These are phyloP conservation scores for Typhlichthys eigenmanni DNA, from an alignment of 2,797 vertebrate species.

Conservation along the genomic window DNA sequence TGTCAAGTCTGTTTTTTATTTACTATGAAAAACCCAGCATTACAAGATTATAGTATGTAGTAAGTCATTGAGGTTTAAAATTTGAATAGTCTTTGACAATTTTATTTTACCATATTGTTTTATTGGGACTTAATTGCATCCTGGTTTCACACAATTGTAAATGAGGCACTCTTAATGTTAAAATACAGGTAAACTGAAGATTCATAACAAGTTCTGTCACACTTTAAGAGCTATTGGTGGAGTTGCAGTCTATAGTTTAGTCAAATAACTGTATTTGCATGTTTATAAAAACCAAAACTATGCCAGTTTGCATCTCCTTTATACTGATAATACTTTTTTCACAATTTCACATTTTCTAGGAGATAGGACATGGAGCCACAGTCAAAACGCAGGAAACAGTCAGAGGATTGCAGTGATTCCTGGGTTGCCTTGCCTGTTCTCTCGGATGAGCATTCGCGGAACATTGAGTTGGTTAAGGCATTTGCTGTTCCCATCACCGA, in stretches of 20 bases:
- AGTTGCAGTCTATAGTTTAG: neutral
- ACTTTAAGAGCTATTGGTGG: neutral
- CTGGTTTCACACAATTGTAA: too few relatives aligned
- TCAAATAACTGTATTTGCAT: neutral
- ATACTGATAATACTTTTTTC: conserved; percentile 29
- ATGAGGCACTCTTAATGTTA: too few relatives aligned
- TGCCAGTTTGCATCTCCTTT: conserved; percentile 6
- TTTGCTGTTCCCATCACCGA: conserved; percentile 82
- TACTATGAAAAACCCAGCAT: too few relatives aligned
- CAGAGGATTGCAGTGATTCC: conserved; percentile 18
- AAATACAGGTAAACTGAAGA: neutral
- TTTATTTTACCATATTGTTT: neutral
- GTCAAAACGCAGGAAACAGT: conserved; percentile 70
- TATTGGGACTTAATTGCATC: too few relatives aligned
- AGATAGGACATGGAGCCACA: conserved; percentile 71
- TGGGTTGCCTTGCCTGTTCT: conserved; percentile 81
- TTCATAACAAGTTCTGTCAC: conserved; percentile 3
- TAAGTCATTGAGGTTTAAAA: neutral
- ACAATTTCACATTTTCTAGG: conserved; percentile 46
- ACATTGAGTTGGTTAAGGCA: conserved; percentile 71
- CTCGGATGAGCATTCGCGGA: conserved; percentile 77
- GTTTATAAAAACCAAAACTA: neutral
- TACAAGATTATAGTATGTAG: too few relatives aligned
- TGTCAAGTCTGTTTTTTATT: too few relatives aligned
- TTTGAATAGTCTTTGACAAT: neutral